Evolutionary conservation across 2,888 invertebrate genomes (phyloP), one percentile per base, ranked within the genome.

Genomic region (Epinotia ramella): DNA sequence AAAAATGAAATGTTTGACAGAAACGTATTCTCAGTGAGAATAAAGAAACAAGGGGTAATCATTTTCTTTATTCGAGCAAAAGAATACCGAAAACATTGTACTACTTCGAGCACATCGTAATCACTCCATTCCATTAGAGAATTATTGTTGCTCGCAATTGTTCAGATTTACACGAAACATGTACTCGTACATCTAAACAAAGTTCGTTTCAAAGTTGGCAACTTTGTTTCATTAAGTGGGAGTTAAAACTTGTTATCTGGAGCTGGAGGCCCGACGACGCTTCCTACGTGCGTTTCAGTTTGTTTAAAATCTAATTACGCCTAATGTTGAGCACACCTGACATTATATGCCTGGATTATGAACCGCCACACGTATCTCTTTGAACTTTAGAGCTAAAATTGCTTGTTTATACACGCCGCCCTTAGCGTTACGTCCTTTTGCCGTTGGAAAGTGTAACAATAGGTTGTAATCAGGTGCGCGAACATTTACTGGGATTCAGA

Each of bases 161-260:
- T 69, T 69, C 46, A 28, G 73, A 73, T 49, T 59, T 49, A 65
- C 57, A 59, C 18, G 57, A 5, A 57, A 33, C 63, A 64, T 28
- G 68, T 68, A 33, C 56, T 57, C 53, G 68, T 68, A 69, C 69
- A 24, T 6, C 44, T 24, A 62, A 66, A 69, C 46, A 57, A 56
- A 65, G 72, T 72, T 65, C 28, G 64, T 63, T 56, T 28, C 57
- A 18, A 49, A 74, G 74, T 74, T 74, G 12, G 12, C 57, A 69
- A 74, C 74, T 69, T 28, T 44, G 68, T 73, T 74, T 74, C 74
- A 74, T 74, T 74, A 69, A 74, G 69, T 64, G 57, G 28, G 68
- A 57, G 69, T 65, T 69, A 69, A 59, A 65, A 69, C 64, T 74
- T 64, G 46, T 67, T 69, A 74, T 64, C 64, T 60, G 28, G 49